Percentiles rank a stretch among this genome's conserved stretches.
Evolutionary conservation across 1,140 invertebrate species (phyloP).

Genomic region (Leptinotarsa texana): DNA sequence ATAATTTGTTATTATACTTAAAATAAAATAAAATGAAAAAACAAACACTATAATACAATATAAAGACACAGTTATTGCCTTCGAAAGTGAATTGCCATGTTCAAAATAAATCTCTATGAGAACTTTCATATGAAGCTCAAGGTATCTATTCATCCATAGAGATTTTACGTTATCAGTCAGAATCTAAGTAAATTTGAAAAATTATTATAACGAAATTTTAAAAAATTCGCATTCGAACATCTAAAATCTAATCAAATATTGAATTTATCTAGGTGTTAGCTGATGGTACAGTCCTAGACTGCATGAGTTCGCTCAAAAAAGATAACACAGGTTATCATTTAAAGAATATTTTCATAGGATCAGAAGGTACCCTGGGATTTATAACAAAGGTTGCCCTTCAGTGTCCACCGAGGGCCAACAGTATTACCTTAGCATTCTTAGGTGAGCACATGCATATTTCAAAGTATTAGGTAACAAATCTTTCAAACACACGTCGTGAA

Average conservation of each 20-base stretch:
- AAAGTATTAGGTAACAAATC: background rate
- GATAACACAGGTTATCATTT: slow-evolving; percentile 97
- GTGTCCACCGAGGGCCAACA: slow-evolving; percentile 80
- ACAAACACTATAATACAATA: too few relatives aligned
- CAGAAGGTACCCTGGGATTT: slow-evolving; percentile 94
- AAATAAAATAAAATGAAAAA: too few relatives aligned
- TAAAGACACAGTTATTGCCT: too few relatives aligned
- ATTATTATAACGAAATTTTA: background rate
- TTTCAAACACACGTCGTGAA: background rate
- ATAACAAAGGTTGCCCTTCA: slow-evolving; percentile 91
- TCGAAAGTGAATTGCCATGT: too few relatives aligned
- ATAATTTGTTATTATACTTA: too few relatives aligned
- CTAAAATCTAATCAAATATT: background rate
- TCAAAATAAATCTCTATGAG: too few relatives aligned
- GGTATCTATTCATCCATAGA: too few relatives aligned
- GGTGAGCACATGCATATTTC: slow-evolving; percentile 61
- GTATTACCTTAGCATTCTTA: slow-evolving; percentile 84
- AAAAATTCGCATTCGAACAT: background rate
- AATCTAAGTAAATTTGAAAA: background rate
- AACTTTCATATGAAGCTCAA: too few relatives aligned
- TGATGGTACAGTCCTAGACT: slow-evolving; percentile 85
- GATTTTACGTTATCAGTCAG: too few relatives aligned
- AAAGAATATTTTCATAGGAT: slow-evolving; percentile 96
- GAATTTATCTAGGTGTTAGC: slow-evolving; percentile 74
- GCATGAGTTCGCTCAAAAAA: slow-evolving; percentile 85